Evolutionary conservation across 1,140 invertebrate species (phyloP).

Genomic region (Dreissena rostriformis): DNA sequence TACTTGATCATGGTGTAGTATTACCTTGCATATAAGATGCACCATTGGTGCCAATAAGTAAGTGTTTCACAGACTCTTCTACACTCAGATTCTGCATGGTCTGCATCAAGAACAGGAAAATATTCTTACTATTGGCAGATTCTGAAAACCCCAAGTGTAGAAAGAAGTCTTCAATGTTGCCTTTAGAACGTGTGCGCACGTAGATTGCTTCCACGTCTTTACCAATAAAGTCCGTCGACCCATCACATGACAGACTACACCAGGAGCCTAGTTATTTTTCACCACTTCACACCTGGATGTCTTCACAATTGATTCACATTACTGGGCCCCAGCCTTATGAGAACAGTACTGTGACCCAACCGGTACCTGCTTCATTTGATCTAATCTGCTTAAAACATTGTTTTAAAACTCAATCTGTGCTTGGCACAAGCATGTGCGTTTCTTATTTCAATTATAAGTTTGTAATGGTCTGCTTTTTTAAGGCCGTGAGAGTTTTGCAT

Average conservation of each 20-base stretch:
- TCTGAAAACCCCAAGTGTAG: conserved; percentile 13
- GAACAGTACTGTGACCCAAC: conserved; percentile 14
- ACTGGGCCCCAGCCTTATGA: not conserved
- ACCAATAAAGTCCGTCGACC: conserved; percentile 29
- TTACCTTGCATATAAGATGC: too few relatives aligned
- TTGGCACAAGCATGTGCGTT: conserved; percentile 25
- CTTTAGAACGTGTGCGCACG: not conserved
- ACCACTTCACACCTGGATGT: not conserved
- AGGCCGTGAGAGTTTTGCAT: too few relatives aligned
- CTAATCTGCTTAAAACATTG: conserved; percentile 1
- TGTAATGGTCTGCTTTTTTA: conserved; percentile 11
- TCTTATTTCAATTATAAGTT: conserved; percentile 3
- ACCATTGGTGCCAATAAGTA: too few relatives aligned
- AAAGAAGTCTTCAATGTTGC: conserved; percentile 13
- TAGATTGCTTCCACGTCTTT: conserved; percentile 25
- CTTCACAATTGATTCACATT: not conserved
- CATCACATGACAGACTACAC: conserved; percentile 32
- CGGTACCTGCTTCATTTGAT: not conserved
- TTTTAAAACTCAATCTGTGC: conserved; percentile 10
- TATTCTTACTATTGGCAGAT: conserved; percentile 14
- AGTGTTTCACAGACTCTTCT: too few relatives aligned
- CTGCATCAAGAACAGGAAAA: not conserved
- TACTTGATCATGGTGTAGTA: too few relatives aligned
- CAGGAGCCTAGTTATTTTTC: not conserved
- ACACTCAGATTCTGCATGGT: too few relatives aligned